Evolutionary conservation across 2,888 invertebrate species (phyloP).

Genomic region (Drosophila lutescens): DNA sequence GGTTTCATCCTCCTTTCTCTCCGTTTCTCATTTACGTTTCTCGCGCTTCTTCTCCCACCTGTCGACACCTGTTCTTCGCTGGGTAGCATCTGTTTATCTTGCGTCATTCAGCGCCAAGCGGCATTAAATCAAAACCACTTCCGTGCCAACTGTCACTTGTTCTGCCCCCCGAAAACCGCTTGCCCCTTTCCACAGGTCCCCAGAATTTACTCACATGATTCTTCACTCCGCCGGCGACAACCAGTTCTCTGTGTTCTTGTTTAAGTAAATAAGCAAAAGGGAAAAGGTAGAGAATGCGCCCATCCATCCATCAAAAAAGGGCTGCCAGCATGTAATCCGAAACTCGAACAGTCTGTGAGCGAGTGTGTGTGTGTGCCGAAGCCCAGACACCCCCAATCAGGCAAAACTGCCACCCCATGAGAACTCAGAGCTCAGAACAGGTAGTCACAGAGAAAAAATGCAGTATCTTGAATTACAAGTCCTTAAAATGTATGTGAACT

Average conservation of each 20-base stretch:
- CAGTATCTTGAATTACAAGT: background rate
- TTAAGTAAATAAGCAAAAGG: slow-evolving; percentile 51
- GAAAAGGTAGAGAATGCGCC: slow-evolving; percentile 13
- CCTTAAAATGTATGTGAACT: too few species aligned
- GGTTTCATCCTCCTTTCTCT: slow-evolving; percentile 11
- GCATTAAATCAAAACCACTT: slow-evolving; percentile 76
- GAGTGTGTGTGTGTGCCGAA: slow-evolving; percentile 2
- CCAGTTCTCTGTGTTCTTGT: slow-evolving; percentile 50
- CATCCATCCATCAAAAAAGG: slow-evolving; percentile 34
- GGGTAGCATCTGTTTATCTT: slow-evolving; percentile 54
- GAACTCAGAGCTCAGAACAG: slow-evolving; percentile 26
- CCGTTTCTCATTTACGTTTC: slow-evolving; percentile 3
- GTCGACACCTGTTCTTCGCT: slow-evolving; percentile 64
- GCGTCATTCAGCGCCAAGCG: slow-evolving; percentile 47
- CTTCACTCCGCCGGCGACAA: slow-evolving; percentile 48
- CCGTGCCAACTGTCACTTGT: slow-evolving; percentile 55
- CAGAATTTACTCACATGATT: slow-evolving; percentile 32
- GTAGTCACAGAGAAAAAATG: slow-evolving; percentile 42
- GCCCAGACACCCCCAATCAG: slow-evolving; percentile 56
- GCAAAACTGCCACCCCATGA: slow-evolving; percentile 24
- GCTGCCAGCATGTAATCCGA: slow-evolving; percentile 73
- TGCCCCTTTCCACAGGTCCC: slow-evolving; percentile 47
- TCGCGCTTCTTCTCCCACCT: slow-evolving; percentile 46
- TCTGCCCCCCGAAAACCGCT: slow-evolving; percentile 39
- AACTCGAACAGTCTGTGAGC: slow-evolving; percentile 42